A percentile compares a stretch with the other conserved stretches of the same genome.
These are phyloP conservation scores for Microtus montanus DNA, from an alignment of 2,113 vertebrate genomes.

Conservation along the genomic window DNA sequence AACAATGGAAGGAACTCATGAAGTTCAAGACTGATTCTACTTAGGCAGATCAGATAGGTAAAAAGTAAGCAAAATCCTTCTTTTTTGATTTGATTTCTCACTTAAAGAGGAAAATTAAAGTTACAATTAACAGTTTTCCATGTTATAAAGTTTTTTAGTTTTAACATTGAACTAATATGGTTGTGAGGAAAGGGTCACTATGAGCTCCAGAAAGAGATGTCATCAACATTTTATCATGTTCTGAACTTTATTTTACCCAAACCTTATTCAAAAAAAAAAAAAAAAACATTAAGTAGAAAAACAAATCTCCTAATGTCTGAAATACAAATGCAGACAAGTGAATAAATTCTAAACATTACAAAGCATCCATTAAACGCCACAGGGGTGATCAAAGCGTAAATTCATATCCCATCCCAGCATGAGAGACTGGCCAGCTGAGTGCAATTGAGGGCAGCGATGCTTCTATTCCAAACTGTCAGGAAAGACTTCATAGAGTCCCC, in stretches of 20 bases:
- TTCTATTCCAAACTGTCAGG: neutral
- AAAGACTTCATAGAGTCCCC: neutral
- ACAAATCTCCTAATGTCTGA: neutral
- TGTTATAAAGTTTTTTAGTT: slow-evolving; percentile 13
- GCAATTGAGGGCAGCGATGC: neutral
- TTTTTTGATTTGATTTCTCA: neutral
- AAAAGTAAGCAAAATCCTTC: neutral
- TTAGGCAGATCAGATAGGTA: neutral
- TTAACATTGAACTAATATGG: slow-evolving; percentile 21
- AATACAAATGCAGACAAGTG: neutral
- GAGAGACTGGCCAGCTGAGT: neutral
- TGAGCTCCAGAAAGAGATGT: neutral
- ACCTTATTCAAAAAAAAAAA: neutral
- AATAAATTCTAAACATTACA: slow-evolving; percentile 11
- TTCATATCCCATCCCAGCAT: neutral
- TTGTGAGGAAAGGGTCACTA: neutral
- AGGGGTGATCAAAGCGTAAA: neutral
- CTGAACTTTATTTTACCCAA: neutral
- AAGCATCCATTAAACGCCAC: neutral
- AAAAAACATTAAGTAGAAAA: neutral
- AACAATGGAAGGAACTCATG: neutral
- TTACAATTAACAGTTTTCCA: neutral
- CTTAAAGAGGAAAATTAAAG: neutral
- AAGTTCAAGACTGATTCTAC: neutral
- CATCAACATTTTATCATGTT: neutral